A percentile compares a stretch with the other conserved stretches of the same genome.
Conservation (phyloP, 1,140 invertebrate species). For the Ylistrum balloti region DNA sequence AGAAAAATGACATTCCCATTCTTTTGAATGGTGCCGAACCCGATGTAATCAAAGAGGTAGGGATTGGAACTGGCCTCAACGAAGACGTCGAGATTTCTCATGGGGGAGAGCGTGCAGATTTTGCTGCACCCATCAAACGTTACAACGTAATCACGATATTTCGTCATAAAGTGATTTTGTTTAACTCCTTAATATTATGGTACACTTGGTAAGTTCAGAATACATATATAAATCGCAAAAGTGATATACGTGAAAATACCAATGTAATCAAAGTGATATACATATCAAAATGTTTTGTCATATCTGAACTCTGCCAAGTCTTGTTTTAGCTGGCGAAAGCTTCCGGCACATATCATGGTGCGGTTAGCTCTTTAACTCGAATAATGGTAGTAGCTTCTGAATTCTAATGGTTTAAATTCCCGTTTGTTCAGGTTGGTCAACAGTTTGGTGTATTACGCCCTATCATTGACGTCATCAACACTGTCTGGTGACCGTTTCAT, state of each 20-base stretch:
- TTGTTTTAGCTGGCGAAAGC: too few species aligned
- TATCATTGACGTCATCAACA: conserved; percentile 78
- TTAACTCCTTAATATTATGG: conserved; percentile 43
- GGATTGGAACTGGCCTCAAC: too few species aligned
- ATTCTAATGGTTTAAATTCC: too few species aligned
- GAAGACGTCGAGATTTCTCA: not conserved
- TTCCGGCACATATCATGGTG: too few species aligned
- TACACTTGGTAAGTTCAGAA: conserved; percentile 48
- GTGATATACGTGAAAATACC: too few species aligned
- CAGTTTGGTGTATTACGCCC: conserved; percentile 81
- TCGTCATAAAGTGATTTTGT: not conserved
- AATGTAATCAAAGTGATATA: too few species aligned
- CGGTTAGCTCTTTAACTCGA: too few species aligned
- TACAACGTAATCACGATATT: conserved; percentile 41
- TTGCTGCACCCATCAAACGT: not conserved
- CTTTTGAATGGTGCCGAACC: not conserved
- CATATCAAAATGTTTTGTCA: too few species aligned
- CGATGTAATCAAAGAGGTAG: not conserved
- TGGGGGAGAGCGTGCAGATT: not conserved
- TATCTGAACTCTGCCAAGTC: too few species aligned
- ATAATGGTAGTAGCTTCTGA: too few species aligned
- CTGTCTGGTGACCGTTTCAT: conserved; percentile 79
- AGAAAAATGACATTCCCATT: not conserved
- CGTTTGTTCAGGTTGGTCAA: conserved; percentile 72
- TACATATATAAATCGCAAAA: too few species aligned